These are phyloP conservation scores for Chamaea fasciata DNA, from an alignment of 2,113 vertebrate species.

Conservation along the genomic window DNA sequence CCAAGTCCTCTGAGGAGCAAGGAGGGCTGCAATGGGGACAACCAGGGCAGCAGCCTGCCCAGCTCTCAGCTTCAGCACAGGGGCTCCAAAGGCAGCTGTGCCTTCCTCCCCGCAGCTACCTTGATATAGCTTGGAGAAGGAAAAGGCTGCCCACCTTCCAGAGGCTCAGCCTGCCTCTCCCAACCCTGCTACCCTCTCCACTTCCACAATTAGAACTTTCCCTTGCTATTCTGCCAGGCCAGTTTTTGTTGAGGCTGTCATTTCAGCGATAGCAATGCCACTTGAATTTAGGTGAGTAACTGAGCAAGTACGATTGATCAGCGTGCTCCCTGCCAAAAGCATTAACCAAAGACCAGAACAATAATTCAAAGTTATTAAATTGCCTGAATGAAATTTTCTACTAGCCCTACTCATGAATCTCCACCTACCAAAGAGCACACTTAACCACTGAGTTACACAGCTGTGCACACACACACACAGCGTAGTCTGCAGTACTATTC, in stretches of 20 bases:
- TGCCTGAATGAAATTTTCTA: neutral
- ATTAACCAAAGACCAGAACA: constrained; percentile 28
- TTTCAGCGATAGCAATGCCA: neutral
- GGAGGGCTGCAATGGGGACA: neutral
- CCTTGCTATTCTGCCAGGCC: neutral
- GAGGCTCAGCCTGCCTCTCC: neutral
- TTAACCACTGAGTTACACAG: neutral
- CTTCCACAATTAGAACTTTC: neutral
- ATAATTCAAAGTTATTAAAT: constrained; percentile 33
- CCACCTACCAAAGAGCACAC: neutral
- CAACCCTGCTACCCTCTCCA: neutral
- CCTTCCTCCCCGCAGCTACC: neutral
- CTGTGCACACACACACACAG: accelerated
- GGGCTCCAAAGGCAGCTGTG: neutral
- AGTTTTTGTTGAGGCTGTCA: neutral
- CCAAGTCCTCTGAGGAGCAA: neutral
- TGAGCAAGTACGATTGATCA: neutral
- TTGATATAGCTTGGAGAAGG: accelerated
- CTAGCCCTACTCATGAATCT: neutral
- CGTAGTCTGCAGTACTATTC: neutral
- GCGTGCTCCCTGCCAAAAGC: neutral
- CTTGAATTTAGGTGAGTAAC: constrained; percentile 21
- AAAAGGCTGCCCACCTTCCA: neutral
- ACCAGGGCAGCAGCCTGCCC: neutral
- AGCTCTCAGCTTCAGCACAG: neutral